Evolutionary conservation across 2,888 invertebrate genomes (phyloP).

Genomic region (Aradus depressus): DNA sequence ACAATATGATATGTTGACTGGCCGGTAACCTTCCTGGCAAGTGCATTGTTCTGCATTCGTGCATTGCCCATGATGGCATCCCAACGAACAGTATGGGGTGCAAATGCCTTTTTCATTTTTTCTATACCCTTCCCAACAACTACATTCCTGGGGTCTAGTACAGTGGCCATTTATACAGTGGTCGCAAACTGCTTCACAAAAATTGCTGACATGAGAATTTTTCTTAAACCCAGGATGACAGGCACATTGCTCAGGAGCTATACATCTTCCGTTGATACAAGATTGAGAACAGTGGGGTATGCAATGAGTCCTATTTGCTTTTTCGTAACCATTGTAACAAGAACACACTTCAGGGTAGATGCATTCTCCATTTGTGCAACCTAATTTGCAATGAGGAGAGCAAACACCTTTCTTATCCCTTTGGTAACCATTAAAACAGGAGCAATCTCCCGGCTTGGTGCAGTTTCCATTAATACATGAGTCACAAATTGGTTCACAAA

Average conservation of each 20-base stretch:
- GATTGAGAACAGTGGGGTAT: constrained; percentile 15
- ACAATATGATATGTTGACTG: constrained; percentile 6
- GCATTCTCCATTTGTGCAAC: constrained; percentile 20
- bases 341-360: constrained; percentile 13
- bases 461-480: constrained; percentile 22
- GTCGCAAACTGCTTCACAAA: constrained; percentile 10
- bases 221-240: constrained; percentile 14
- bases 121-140: constrained; percentile 9
- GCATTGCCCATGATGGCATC: constrained; percentile 12
- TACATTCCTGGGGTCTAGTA: constrained; percentile 10
- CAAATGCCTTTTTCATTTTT: constrained; percentile 12
- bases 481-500: constrained; percentile 14
- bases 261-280: constrained; percentile 19
- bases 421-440: constrained; percentile 9
- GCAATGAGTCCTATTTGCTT: constrained; percentile 5
- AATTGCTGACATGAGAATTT: neutral
- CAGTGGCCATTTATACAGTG: constrained; percentile 13
- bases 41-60: constrained; percentile 1
- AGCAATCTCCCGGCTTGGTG: constrained; percentile 11
- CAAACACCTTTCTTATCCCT: constrained; percentile 5
- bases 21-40: constrained; percentile 9
- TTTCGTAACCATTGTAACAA: constrained; percentile 14
- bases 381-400: constrained; percentile 13
- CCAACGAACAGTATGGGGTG: constrained; percentile 14
- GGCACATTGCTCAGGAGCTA: constrained; percentile 11